Evolutionary conservation across 2,113 vertebrate species (phyloP).

Genomic region (Phalacrocorax brasilianus): DNA sequence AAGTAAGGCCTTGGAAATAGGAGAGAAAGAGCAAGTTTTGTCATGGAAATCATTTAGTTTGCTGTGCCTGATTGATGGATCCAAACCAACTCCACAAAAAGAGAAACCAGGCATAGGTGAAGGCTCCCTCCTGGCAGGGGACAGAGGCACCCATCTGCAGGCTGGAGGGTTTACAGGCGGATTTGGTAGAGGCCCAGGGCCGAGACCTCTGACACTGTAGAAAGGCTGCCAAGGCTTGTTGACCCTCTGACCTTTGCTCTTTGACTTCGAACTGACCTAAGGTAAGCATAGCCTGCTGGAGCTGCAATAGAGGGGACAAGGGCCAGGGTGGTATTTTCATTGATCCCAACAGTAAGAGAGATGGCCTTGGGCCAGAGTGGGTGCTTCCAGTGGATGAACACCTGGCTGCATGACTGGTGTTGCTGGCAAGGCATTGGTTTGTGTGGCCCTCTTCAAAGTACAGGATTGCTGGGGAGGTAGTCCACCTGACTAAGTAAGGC

Average conservation of each 20-base stretch:
- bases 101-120: not conserved
- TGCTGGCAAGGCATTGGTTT: not conserved
- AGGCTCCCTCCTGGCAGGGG: not conserved
- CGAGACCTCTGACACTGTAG: not conserved
- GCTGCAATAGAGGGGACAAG: not conserved
- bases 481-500: not conserved
- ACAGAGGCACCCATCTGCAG: not conserved
- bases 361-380: not conserved
- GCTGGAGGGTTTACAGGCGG: not conserved
- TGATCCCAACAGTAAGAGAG: not conserved
- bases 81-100: not conserved
- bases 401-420: not conserved
- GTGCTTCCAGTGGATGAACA: not conserved
- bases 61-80: not conserved
- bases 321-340: accelerated
- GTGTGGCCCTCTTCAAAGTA: not conserved
- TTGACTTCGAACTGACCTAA: not conserved
- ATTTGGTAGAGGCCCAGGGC: not conserved
- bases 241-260: not conserved
- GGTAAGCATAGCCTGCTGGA: accelerated
- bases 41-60: not conserved
- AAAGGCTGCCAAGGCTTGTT: not conserved
- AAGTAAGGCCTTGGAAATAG: not conserved
- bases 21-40: not conserved
- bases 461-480: not conserved